Conservation (phyloP, 1,140 invertebrate species). For the Hylaeus volcanicus region DNA sequence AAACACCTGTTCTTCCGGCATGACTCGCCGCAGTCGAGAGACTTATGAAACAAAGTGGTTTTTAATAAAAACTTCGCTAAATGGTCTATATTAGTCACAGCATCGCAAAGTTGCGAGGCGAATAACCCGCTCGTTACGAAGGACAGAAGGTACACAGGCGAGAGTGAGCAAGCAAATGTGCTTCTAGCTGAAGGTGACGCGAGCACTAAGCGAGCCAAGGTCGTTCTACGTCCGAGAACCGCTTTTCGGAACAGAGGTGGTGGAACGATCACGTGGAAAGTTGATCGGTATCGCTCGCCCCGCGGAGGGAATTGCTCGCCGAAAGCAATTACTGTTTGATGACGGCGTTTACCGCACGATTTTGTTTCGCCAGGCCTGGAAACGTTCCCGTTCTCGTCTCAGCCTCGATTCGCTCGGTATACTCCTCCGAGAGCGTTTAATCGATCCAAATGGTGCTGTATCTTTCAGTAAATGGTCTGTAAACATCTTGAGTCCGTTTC, state of each 20-base stretch:
- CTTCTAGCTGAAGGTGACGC: slow-evolving; percentile 33
- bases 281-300: background rate
- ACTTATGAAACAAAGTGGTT: background rate
- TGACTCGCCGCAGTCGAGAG: no score
- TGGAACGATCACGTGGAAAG: slow-evolving; percentile 24
- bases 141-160: slow-evolving; percentile 20
- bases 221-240: slow-evolving; percentile 46
- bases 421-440: background rate
- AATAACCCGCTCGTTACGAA: slow-evolving; percentile 3
- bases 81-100: slow-evolving; percentile 6
- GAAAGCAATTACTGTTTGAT: slow-evolving; percentile 2
- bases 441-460: background rate
- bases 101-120: slow-evolving; percentile 13
- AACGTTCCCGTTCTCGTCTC: background rate
- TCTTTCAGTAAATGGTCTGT: background rate
- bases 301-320: slow-evolving; percentile 1
- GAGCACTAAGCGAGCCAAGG: slow-evolving; percentile 30
- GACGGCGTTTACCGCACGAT: slow-evolving; percentile 2
- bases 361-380: background rate
- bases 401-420: background rate
- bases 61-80: background rate
- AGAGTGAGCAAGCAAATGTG: slow-evolving; percentile 25
- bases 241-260: slow-evolving; percentile 20
- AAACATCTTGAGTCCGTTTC: background rate
- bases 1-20: no score